Percentiles rank a stretch among this genome's conserved stretches.
Conservation (phyloP, 2,888 invertebrate species). For the Tridacna crocea region DNA sequence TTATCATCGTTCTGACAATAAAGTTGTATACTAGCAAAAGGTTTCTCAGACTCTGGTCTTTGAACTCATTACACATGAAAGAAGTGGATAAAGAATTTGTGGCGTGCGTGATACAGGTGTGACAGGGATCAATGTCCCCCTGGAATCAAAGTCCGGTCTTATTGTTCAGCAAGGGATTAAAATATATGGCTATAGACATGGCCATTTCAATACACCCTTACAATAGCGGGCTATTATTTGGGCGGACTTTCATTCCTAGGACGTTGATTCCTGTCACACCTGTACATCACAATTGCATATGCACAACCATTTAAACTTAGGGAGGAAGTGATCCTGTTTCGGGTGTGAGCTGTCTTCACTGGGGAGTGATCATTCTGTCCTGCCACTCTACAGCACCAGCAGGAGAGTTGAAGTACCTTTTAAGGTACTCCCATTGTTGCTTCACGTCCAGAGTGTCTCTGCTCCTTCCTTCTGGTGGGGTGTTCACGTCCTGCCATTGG, state of each 20-base stretch:
- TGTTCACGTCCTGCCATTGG: constrained; percentile 34
- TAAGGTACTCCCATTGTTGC: constrained; percentile 48
- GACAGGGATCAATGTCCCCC: no score
- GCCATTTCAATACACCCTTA: no score
- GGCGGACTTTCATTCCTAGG: no score
- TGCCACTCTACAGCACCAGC: constrained; percentile 49
- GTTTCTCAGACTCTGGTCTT: not conserved
- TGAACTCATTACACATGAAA: constrained; percentile 14
- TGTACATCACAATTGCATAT: constrained; percentile 1
- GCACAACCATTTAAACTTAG: not conserved
- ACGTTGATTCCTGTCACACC: no score
- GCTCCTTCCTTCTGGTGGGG: constrained; percentile 29
- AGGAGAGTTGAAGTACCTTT: constrained; percentile 29
- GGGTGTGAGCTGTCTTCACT: not conserved
- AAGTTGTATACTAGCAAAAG: not conserved
- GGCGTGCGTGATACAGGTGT: not conserved
- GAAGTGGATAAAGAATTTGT: constrained; percentile 16
- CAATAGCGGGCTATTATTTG: no score
- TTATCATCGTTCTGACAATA: constrained; percentile 21
- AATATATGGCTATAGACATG: no score
- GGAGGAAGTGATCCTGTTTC: not conserved
- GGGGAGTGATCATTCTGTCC: constrained; percentile 36
- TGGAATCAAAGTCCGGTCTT: no score
- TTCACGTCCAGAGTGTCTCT: constrained; percentile 39
- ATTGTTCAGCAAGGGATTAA: no score